A percentile compares a stretch with the other conserved stretches of the same genome.
phyloP scores from a whole-genome alignment of 2,888 invertebrate species.

The Metalampra italica region DNA sequence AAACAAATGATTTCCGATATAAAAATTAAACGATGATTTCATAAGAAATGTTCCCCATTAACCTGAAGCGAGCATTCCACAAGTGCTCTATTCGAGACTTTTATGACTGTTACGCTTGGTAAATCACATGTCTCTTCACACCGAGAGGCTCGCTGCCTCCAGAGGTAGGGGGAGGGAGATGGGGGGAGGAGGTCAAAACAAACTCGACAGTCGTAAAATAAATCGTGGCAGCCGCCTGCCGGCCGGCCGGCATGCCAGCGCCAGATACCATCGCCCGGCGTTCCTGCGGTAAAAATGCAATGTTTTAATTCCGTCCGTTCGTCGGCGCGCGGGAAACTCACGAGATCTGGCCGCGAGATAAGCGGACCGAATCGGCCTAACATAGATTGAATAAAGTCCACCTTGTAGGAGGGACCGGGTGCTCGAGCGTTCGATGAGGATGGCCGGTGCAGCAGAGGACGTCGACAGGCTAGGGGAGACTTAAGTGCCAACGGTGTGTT shows the following conservation, averaged over 20 bases:
- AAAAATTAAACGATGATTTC: too few relatives aligned
- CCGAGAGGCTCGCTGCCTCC: not conserved
- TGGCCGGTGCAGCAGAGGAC: too few relatives aligned
- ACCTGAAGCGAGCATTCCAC: too few relatives aligned
- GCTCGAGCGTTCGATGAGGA: too few relatives aligned
- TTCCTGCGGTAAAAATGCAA: slow-evolving; percentile 47
- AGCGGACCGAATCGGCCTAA: slow-evolving; percentile 6
- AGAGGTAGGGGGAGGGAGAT: too few relatives aligned
- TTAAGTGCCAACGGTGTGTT: too few relatives aligned
- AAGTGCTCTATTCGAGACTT: too few relatives aligned
- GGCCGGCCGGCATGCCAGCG: slow-evolving; percentile 14
- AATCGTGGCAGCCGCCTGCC: slow-evolving; percentile 34
- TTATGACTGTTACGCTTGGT: too few relatives aligned
- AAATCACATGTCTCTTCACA: not conserved
- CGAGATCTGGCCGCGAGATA: slow-evolving; percentile 36
- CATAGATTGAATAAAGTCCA: not conserved
- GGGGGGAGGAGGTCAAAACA: not conserved
- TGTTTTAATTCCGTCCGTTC: slow-evolving; percentile 64
- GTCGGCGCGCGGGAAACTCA: slow-evolving; percentile 41
- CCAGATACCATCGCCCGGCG: slow-evolving; percentile 1
- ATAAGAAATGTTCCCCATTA: too few relatives aligned
- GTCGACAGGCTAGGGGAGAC: too few relatives aligned
- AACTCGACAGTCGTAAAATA: slow-evolving; percentile 35
- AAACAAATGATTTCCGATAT: too few relatives aligned
- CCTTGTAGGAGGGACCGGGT: too few relatives aligned